Evolutionary conservation across 2,888 invertebrate species (phyloP).

Genomic region (Xestia sexstrigata): DNA sequence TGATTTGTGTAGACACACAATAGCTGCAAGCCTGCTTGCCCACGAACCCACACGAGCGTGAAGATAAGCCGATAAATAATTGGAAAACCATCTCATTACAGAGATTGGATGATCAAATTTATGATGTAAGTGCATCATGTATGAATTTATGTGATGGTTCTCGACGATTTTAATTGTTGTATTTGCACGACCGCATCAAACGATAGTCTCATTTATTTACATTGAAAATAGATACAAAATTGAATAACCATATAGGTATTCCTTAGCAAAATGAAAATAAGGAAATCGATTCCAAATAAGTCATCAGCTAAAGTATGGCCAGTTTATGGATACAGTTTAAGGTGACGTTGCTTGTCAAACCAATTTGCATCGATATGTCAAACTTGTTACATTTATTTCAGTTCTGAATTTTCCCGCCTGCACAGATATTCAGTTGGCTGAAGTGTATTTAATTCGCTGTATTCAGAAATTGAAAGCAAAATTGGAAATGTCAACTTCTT

Average conservation of each 20-base stretch:
- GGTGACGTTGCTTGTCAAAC: too few relatives aligned
- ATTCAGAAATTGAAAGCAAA: neutral
- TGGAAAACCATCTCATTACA: constrained; percentile 7
- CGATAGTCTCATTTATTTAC: neutral
- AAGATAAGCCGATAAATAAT: constrained; percentile 43
- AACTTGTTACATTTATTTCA: too few relatives aligned
- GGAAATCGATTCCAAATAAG: neutral
- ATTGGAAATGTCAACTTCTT: neutral
- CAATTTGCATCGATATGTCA: too few relatives aligned
- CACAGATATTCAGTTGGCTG: too few relatives aligned
- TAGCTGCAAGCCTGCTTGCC: constrained; percentile 14
- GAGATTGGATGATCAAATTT: constrained; percentile 2
- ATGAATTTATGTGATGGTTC: neutral
- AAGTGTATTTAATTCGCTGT: too few relatives aligned
- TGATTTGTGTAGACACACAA: neutral
- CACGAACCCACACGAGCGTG: constrained; percentile 29
- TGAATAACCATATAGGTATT: too few relatives aligned
- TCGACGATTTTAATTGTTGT: neutral
- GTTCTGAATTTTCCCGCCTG: too few relatives aligned
- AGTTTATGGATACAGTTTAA: too few relatives aligned
- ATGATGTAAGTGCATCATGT: neutral
- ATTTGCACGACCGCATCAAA: neutral
- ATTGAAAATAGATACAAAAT: neutral
- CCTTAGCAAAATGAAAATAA: too few relatives aligned
- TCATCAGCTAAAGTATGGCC: neutral